Evolutionary conservation across 23 tunicate species (phyloP).

Genomic region (Phallusia fumigata): DNA sequence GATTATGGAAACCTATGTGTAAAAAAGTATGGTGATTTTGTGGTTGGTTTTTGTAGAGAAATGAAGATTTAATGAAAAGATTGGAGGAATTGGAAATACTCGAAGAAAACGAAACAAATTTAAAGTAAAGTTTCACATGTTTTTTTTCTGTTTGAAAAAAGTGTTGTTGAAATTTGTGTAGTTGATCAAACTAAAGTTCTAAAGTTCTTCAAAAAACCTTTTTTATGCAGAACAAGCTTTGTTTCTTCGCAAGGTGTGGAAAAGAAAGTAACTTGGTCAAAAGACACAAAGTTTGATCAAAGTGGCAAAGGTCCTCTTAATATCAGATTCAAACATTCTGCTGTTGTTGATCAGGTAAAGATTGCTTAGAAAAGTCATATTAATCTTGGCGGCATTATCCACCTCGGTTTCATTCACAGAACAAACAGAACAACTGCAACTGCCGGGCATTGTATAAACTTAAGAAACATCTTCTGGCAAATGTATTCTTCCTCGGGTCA

Average conservation of each 20-base stretch:
- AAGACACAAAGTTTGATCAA: background rate
- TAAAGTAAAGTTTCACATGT: background rate
- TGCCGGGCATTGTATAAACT: too few relatives aligned
- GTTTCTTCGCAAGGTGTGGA: background rate
- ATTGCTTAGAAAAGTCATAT: too few relatives aligned
- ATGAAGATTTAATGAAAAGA: slow-evolving; percentile 51
- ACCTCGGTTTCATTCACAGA: too few relatives aligned
- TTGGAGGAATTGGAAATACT: slow-evolving; percentile 72
- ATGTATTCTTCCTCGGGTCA: too few relatives aligned
- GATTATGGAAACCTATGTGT: too few relatives aligned
- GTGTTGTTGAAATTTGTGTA: background rate
- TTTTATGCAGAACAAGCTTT: background rate
- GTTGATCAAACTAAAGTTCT: too few relatives aligned
- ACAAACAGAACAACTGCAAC: too few relatives aligned
- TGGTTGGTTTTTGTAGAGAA: background rate
- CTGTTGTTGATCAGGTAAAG: background rate
- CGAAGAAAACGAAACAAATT: slow-evolving; percentile 62
- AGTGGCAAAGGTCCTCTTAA: background rate
- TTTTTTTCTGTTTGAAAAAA: background rate
- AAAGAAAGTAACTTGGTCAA: background rate
- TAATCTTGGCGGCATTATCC: too few relatives aligned
- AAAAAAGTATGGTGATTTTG: background rate
- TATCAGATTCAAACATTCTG: background rate
- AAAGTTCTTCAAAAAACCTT: too few relatives aligned
- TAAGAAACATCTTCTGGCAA: too few relatives aligned